Percentiles rank a stretch among this genome's conserved stretches.
These are phyloP conservation scores for Calidris pygmaea DNA, from an alignment of 2,113 vertebrate species.

Conservation along the genomic window DNA sequence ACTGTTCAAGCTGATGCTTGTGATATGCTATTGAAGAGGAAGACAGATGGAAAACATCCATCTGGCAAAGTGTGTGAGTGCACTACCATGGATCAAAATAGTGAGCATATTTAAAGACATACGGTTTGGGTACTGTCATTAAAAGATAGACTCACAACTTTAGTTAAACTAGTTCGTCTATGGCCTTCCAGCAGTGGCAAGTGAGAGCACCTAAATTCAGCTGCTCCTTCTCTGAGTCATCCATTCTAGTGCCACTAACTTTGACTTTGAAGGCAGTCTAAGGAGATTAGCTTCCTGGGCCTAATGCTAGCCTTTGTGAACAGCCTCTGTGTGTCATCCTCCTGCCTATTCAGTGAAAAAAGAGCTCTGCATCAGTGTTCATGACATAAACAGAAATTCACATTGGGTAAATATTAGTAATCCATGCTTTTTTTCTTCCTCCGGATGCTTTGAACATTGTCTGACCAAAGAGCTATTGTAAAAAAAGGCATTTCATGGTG, in stretches of 20 bases:
- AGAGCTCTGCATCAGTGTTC: not conserved
- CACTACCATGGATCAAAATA: not conserved
- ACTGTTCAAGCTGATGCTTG: not conserved
- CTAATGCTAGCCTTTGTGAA: not conserved
- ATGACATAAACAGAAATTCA: not conserved
- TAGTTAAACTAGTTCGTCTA: not conserved
- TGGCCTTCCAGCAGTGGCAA: not conserved
- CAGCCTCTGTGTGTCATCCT: not conserved
- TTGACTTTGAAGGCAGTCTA: not conserved
- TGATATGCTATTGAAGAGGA: not conserved
- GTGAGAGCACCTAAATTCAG: not conserved
- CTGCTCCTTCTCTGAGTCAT: not conserved
- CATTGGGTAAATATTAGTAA: not conserved
- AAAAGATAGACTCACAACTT: not conserved
- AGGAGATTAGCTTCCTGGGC: not conserved
- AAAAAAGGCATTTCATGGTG: not conserved
- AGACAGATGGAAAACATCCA: not conserved
- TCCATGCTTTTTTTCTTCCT: not conserved
- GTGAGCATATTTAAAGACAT: constrained; percentile 17
- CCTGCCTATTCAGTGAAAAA: not conserved
- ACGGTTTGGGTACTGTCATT: not conserved
- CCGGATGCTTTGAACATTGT: not conserved
- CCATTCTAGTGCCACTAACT: not conserved
- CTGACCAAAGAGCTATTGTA: not conserved
- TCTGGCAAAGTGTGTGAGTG: not conserved